Percentiles rank a stretch among this genome's conserved stretches.
Evolutionary conservation across 2,113 vertebrate species (phyloP).

Genomic region (Sakesphorus luctuosus): DNA sequence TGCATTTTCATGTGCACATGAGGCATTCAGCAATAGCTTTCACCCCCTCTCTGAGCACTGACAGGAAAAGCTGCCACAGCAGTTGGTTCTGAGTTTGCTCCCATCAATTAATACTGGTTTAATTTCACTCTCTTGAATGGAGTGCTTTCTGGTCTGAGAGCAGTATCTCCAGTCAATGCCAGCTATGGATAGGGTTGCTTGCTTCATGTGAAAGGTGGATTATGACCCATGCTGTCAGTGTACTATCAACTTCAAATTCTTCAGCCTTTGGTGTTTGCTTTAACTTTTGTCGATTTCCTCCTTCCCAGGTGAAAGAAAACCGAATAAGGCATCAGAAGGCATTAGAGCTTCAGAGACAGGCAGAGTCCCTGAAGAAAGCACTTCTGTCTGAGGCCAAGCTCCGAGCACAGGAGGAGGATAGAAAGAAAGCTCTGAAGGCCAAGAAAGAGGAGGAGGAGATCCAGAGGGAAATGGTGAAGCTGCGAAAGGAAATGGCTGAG

Average conservation of each 20-base stretch:
- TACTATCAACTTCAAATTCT: not conserved
- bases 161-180: not conserved
- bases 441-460: slow-evolving; percentile 83
- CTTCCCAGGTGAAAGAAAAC: slow-evolving; percentile 87
- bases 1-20: fast-evolving
- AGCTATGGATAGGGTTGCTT: not conserved
- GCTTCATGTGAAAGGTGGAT: not conserved
- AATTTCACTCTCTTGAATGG: not conserved
- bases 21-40: not conserved
- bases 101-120: not conserved
- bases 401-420: slow-evolving; percentile 77
- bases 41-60: not conserved
- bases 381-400: slow-evolving; percentile 77
- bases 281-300: not conserved
- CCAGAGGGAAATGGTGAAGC: slow-evolving; percentile 86
- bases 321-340: slow-evolving; percentile 78
- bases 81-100: not conserved
- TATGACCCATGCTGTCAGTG: not conserved
- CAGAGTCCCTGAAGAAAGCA: slow-evolving; percentile 72
- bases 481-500: slow-evolving; percentile 85
- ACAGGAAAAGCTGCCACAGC: not conserved
- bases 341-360: slow-evolving; percentile 74
- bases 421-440: slow-evolving; percentile 76
- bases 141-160: not conserved
- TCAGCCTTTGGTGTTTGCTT: not conserved